Percentiles rank a stretch among this genome's conserved stretches.
phyloP scores from a whole-genome alignment of 2,113 vertebrate species.

The human region GRCh38 chr9:2798501-2799000 shows the following conservation, averaged over 20 bases:
- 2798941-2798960: background rate
- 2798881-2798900: background rate
- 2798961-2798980: background rate
- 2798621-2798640: slow-evolving; percentile 47
- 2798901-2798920: background rate
- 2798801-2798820: background rate
- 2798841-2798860: background rate
- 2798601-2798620: slow-evolving; percentile 48
- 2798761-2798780: background rate
- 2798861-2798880: background rate
- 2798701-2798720: background rate
- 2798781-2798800: background rate
- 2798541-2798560: slow-evolving; percentile 60
- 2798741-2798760: background rate
- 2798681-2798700: background rate
- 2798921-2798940: background rate
- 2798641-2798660: slow-evolving; percentile 1
- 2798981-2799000: background rate
- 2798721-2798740: background rate
- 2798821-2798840: background rate
- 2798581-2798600: slow-evolving; percentile 55
- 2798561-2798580: slow-evolving; percentile 59
- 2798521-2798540: slow-evolving; percentile 39
- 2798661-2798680: background rate
- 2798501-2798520: background rate